Evolutionary conservation across 2,113 vertebrate species (phyloP), one percentile per base, ranked within the genome.

Genomic region (Perca fluviatilis): DNA sequence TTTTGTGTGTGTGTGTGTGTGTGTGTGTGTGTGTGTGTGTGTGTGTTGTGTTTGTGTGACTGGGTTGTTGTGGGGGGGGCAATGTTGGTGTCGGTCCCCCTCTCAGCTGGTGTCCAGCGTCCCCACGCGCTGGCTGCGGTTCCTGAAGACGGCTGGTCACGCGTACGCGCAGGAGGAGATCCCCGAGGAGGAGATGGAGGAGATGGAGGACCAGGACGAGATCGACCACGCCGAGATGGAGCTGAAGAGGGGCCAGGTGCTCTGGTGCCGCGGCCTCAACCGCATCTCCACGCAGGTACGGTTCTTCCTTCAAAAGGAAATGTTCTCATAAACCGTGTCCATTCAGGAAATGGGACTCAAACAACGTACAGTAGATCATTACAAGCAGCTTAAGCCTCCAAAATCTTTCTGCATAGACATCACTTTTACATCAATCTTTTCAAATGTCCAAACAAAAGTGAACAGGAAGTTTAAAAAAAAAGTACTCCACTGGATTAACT

Each of bases 181-280:
- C 91, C 96, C 98, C 1, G 97, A 99, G 83, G 98, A 98, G 67
- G 95, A 95, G 84, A 90, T 93, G 82, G 97, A 98, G 85, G 93
- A 97, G 89, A 96, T 97, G 86, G 95, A 99, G 60, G 92, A 94
- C 49, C 92, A 93, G 40, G 97, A 99, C 63, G 98, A 98, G 90
- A 99, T 99, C 1, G 98, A 99, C 93, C 98, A 99, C 7, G 97
- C 96, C 11, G 98, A 99, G 90, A 96, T 98, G 85, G 98, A 99
- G 90, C 85, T 99, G 65, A 97, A 95, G 76, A 96, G 96, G 82
- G 96, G 98, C 88, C 97, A 98, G 82, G 97, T 99, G 91, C 96
- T 99, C 77, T 99, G 98, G 98, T 99, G 98, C 94, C 97, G 98
- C 65, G 97, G 98, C 87, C 96, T 99, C 85, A 97, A 97, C 95